Percentiles rank a stretch among this genome's conserved stretches.
phyloP scores from a whole-genome alignment of 2,797 vertebrate genomes.

The Helarctos malayanus region DNA sequence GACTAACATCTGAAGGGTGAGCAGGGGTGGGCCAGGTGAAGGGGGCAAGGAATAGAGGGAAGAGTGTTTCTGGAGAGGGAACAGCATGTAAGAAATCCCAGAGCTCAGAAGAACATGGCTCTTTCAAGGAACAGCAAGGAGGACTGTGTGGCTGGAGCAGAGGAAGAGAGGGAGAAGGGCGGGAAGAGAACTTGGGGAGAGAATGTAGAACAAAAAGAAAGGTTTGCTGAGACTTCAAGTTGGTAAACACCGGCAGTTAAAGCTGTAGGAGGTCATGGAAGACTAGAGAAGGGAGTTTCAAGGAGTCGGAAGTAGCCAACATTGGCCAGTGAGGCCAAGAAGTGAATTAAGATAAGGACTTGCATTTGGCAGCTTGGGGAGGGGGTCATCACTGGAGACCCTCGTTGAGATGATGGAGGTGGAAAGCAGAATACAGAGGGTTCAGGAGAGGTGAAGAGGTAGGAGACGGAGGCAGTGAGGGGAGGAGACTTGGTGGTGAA shows the following conservation, averaged over 20 bases:
- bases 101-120: not conserved
- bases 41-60: not conserved
- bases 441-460: not conserved
- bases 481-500: not conserved
- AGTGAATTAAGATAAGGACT: not conserved
- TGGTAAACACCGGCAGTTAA: not conserved
- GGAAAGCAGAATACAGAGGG: not conserved
- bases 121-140: not conserved
- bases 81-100: not conserved
- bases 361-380: not conserved
- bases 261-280: not conserved
- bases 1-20: not conserved
- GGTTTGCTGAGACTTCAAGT: not conserved
- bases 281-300: slow-evolving; percentile 42
- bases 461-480: not conserved
- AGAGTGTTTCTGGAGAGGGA: not conserved
- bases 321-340: slow-evolving; percentile 6
- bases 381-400: not conserved
- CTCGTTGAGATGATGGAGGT: not conserved
- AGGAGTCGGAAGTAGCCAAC: not conserved
- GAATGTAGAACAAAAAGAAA: not conserved
- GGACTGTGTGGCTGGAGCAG: not conserved
- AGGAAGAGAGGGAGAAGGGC: not conserved
- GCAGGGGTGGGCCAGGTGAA: not conserved
- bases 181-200: not conserved